These are phyloP conservation scores for Darevskia mixta DNA, from an alignment of 2,797 vertebrate genomes.

Conservation along the genomic window DNA sequence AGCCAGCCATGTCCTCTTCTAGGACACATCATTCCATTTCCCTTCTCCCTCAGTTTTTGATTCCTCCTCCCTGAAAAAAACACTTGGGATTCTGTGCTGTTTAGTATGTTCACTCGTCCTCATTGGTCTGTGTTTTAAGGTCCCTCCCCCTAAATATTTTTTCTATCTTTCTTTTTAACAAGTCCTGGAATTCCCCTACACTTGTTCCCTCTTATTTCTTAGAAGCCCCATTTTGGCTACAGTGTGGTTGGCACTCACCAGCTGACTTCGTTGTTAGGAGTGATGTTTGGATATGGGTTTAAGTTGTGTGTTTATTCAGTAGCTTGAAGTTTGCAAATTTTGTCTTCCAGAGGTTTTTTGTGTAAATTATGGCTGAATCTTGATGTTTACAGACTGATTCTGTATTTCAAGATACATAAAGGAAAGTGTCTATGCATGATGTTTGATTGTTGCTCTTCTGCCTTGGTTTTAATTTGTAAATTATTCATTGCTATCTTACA, in stretches of 20 bases:
- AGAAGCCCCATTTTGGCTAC: not conserved
- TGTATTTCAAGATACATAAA: not conserved
- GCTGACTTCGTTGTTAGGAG: not conserved
- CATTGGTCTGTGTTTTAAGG: not conserved
- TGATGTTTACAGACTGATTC: not conserved
- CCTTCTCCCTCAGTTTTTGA: not conserved
- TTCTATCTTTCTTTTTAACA: not conserved
- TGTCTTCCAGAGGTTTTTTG: not conserved
- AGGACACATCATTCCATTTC: not conserved
- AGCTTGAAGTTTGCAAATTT: not conserved
- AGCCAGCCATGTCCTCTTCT: not conserved
- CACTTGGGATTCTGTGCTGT: not conserved
- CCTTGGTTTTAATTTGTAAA: not conserved
- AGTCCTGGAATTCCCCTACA: not conserved
- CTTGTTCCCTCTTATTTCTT: not conserved
- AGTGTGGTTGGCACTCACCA: not conserved
- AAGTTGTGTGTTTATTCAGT: not conserved
- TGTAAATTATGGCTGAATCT: not conserved
- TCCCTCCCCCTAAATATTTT: too few species aligned
- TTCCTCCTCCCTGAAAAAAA: not conserved
- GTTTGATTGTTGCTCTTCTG: not conserved
- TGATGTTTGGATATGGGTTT: not conserved
- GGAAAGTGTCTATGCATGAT: not conserved
- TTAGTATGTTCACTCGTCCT: too few species aligned
- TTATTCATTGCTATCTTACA: not conserved